Conservation (phyloP, 2,113 vertebrate species). For the Protobothrops flavoviridis region DNA sequence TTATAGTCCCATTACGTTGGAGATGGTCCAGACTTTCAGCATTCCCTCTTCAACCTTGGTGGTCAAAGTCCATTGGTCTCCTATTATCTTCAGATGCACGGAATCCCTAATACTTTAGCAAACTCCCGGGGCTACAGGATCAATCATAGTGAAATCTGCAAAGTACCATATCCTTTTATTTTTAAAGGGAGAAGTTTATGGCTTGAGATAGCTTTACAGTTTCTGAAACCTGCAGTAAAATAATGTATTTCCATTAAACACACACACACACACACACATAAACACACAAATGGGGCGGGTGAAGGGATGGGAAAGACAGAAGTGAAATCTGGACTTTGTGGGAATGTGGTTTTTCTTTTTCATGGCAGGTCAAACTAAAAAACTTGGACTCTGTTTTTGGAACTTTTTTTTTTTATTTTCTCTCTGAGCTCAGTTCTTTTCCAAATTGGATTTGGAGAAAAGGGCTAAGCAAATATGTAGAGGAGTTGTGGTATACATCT, state of each 20-base stretch:
- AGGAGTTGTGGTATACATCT: not conserved
- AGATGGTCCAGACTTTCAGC: constrained; percentile 52
- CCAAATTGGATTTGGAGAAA: not conserved
- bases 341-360: constrained; percentile 60
- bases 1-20: constrained; percentile 53
- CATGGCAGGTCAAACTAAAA: not conserved
- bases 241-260: constrained; percentile 36
- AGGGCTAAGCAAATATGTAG: not conserved
- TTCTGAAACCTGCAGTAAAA: constrained; percentile 41
- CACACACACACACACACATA: not conserved
- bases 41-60: constrained; percentile 53
- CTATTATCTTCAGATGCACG: constrained; percentile 52
- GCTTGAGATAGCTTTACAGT: constrained; percentile 36
- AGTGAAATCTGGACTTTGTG: constrained; percentile 41
- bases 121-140: constrained; percentile 27
- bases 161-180: constrained; percentile 61
- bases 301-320: constrained; percentile 27
- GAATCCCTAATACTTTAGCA: constrained; percentile 5
- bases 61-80: constrained; percentile 62
- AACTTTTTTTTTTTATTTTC: not conserved
- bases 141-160: constrained; percentile 51
- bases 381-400: not conserved
- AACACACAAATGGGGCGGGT: not conserved
- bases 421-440: not conserved
- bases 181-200: not conserved